A percentile compares a stretch with the other conserved stretches of the same genome.
Conservation (phyloP, 2,888 invertebrate genomes). For the Hemaris fuciformis region DNA sequence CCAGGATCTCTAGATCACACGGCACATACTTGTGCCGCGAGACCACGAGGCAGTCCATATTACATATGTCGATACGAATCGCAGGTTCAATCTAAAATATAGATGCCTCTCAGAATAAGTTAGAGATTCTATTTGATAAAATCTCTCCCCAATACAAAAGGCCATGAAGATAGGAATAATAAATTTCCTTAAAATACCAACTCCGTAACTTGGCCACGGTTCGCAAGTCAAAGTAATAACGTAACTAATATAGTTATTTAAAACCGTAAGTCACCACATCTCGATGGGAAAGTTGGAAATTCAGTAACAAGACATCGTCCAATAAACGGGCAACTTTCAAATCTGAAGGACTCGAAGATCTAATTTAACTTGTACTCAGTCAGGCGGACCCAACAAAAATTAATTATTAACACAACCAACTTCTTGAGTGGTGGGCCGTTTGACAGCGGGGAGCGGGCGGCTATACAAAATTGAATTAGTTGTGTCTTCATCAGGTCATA, state of each 20-base stretch:
- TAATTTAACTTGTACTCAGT: constrained; percentile 41
- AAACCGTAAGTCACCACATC: constrained; percentile 8
- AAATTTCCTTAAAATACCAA: not conserved
- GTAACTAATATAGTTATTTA: constrained; percentile 3
- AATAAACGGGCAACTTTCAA: constrained; percentile 33
- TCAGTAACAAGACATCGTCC: constrained; percentile 23
- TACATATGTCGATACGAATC: too few species aligned
- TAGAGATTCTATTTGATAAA: not conserved
- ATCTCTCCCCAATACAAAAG: not conserved
- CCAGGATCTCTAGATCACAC: too few species aligned
- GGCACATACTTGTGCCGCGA: too few species aligned
- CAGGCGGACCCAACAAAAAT: constrained; percentile 38
- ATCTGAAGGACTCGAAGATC: constrained; percentile 34
- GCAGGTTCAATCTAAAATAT: too few species aligned
- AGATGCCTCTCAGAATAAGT: too few species aligned
- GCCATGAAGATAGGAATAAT: not conserved
- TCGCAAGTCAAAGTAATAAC: not conserved
- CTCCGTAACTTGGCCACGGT: not conserved
- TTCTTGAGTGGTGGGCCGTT: constrained; percentile 15
- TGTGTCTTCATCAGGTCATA: not conserved
- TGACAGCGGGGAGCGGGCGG: not conserved
- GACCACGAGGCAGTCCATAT: too few species aligned
- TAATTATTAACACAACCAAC: constrained; percentile 38
- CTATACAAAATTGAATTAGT: not conserved
- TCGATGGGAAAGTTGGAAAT: constrained; percentile 14